phyloP scores from a whole-genome alignment of 2,113 vertebrate species.

The Hiodon alosoides region DNA sequence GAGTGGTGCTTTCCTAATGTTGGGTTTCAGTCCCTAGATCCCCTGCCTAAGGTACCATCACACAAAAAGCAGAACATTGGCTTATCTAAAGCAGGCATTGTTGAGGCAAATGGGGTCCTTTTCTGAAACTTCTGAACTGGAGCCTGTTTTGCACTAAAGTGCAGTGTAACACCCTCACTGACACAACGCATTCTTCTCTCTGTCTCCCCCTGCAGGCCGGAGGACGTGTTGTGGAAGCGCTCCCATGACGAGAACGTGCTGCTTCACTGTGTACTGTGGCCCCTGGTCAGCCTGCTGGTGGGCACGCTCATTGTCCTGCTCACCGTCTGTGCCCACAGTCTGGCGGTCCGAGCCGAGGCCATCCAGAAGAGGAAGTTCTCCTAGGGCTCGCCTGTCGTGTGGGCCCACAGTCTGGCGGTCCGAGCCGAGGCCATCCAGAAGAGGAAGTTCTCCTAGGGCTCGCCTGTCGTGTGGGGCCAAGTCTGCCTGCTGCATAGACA shows the following conservation, averaged over 20 bases:
- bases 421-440: conserved; percentile 90
- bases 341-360: conserved; percentile 85
- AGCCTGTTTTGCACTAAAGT: background rate
- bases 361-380: conserved; percentile 88
- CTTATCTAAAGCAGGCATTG: too few species aligned
- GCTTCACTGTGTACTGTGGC: conserved; percentile 93
- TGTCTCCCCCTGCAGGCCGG: conserved; percentile 66
- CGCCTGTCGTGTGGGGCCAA: background rate
- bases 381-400: conserved; percentile 49
- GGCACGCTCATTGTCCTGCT: conserved; percentile 88
- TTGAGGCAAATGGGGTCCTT: too few species aligned
- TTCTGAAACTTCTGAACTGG: background rate
- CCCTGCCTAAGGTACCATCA: too few species aligned
- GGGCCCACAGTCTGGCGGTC: conserved; percentile 64
- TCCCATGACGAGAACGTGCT: conserved; percentile 85
- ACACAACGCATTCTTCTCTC: conserved; percentile 2
- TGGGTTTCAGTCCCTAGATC: too few species aligned
- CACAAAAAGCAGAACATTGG: too few species aligned
- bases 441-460: conserved; percentile 77
- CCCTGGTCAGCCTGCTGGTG: conserved; percentile 83
- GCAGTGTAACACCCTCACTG: background rate
- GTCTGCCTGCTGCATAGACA: background rate
- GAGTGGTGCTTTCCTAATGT: too few species aligned
- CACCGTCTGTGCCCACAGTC: conserved; percentile 84
- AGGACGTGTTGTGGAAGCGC: conserved; percentile 82